Base-by-base conservation (phyloP, 2,113 vertebrate genomes). In the Perca flavescens region DNA sequence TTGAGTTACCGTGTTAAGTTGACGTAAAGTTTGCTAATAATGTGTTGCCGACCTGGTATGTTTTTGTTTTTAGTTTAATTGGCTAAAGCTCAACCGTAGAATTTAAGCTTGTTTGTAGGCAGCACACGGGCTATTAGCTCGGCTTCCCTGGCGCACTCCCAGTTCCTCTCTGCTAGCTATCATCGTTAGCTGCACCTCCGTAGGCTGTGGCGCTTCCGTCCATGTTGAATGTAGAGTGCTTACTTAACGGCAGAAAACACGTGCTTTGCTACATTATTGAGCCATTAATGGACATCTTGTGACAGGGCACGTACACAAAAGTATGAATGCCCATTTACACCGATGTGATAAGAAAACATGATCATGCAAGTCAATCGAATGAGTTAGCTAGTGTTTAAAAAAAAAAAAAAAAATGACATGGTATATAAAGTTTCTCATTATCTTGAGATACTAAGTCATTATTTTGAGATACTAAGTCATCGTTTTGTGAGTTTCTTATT, bases 201-300 rank as follows among this genome's bases (percentile, higher is more conserved):
- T 19, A 43, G 58, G 13, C 57, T 7, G 2, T 15, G 79, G 15
- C 14, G 14, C n/a, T 25, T 50, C 47, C 89, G 80, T 90, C 93
- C 91, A 91, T 94, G 88, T 90, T 90, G 92, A 64, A 76, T 58
- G 43, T n/a, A n/a, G 82, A 71, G 82, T 56, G 79, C 86, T 90
- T 60, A 54, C 91, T 75, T 65, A 86, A 87, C 80, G 65, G 57
- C 80, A 71, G 61, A 81, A 86, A 91, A 88, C 94, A 94, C 94
- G 91, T 91, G 91, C 86, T 88, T 89, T 81, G 77, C 76, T 83
- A 74, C 87, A 89, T 92, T 92, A 91, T 93, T 91, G 88, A 92
- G 76, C 78, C 90, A 81, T 86, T 92, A 91, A 91, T 91, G 88
- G 81, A 82, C 74, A 86, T 87, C 94, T 91, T 89, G 90, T 94